phyloP scores from a whole-genome alignment of 2,888 invertebrate genomes.

The Heliothis peltigera region DNA sequence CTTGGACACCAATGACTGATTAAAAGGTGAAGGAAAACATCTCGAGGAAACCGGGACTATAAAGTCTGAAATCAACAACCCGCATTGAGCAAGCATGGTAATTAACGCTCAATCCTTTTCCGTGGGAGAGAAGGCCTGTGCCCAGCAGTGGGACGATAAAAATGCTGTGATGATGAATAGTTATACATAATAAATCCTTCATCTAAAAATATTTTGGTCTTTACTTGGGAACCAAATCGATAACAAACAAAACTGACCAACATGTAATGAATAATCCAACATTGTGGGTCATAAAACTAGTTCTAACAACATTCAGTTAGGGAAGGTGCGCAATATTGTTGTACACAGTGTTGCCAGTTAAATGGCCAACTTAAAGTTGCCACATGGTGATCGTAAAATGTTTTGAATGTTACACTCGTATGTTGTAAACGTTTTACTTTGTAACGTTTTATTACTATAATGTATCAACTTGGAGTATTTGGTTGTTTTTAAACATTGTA shows the following conservation, averaged over 20 bases:
- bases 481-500: neutral
- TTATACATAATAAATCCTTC: no score
- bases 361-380: slow-evolving; percentile 13
- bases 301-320: slow-evolving; percentile 10
- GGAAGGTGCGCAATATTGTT: slow-evolving; percentile 7
- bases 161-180: no score
- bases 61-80: no score
- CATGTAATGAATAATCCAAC: slow-evolving; percentile 1
- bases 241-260: neutral
- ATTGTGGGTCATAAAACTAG: slow-evolving; percentile 5
- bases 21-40: no score
- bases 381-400: slow-evolving; percentile 20
- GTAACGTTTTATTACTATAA: slow-evolving; percentile 4
- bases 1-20: no score
- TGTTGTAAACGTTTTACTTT: slow-evolving; percentile 1
- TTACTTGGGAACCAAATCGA: neutral
- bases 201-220: neutral
- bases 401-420: slow-evolving; percentile 11
- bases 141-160: no score
- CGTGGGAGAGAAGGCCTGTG: no score
- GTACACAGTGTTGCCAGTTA: slow-evolving; percentile 18
- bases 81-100: no score
- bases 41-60: no score
- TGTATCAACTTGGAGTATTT: neutral
- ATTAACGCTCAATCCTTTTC: no score